A percentile compares a stretch with the other conserved stretches of the same genome.
Conservation (phyloP, 2,113 vertebrate genomes). For the Antechinus flavipes region DNA sequence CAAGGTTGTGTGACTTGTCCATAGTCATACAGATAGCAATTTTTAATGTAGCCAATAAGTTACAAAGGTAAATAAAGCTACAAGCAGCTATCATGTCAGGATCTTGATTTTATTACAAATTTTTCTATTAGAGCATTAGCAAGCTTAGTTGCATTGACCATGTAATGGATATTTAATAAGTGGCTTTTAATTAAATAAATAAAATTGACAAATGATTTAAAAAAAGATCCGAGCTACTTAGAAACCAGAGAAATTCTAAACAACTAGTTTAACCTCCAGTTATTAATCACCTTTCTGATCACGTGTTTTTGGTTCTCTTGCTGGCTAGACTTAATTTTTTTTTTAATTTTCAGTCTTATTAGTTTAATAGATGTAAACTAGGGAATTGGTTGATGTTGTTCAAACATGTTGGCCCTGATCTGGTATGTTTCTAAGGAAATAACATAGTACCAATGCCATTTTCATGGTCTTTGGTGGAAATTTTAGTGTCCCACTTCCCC, state of each 20-base stretch:
- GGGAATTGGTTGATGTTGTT: constrained; percentile 61
- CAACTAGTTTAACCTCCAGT: constrained; percentile 47
- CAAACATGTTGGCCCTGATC: constrained; percentile 56
- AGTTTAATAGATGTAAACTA: constrained; percentile 73
- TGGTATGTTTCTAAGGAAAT: constrained; percentile 68
- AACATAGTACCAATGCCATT: constrained; percentile 75
- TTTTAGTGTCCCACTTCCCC: constrained; percentile 61
- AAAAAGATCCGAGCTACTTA: background rate
- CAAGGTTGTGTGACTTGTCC: no score
- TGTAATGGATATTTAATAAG: no score
- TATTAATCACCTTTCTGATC: constrained; percentile 58
- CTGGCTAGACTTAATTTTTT: constrained; percentile 58
- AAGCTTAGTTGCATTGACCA: no score
- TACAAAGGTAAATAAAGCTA: no score
- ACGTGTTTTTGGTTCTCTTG: constrained; percentile 51
- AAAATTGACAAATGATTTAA: background rate
- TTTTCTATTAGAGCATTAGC: no score
- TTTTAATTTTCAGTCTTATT: constrained; percentile 67
- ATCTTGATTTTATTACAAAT: no score
- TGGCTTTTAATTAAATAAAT: background rate
- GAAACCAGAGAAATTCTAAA: constrained; percentile 43
- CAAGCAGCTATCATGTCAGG: no score
- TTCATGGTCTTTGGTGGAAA: constrained; percentile 67
- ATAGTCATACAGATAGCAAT: no score
- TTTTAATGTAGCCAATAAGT: no score